Conservation (phyloP, 2,797 vertebrate species). For the Manis javanica region DNA sequence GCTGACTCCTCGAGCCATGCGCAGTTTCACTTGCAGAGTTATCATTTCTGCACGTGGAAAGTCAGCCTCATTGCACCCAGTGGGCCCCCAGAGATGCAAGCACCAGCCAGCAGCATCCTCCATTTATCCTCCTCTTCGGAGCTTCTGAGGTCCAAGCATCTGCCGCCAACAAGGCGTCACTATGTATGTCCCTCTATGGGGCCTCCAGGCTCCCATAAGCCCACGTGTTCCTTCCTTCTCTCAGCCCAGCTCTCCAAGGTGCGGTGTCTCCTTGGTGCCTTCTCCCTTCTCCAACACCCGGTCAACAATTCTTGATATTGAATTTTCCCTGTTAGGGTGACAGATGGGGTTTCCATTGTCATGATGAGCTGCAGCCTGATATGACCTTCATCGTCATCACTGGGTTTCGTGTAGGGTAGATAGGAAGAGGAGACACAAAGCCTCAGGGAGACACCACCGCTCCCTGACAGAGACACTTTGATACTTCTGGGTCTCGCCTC, state of each 20-base stretch:
- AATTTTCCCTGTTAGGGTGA: not conserved
- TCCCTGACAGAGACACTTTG: not conserved
- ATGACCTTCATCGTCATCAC: rapidly evolving
- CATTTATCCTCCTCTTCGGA: too few relatives aligned
- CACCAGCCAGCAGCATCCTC: not conserved
- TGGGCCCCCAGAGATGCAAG: rapidly evolving
- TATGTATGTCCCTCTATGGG: rapidly evolving
- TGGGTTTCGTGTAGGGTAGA: not conserved
- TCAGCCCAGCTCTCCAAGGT: not conserved
- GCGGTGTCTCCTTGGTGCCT: not conserved
- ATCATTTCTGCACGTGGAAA: not conserved
- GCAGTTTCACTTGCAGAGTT: not conserved
- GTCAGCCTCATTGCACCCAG: not conserved
- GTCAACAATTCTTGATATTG: too few relatives aligned
- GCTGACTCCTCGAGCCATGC: not conserved
- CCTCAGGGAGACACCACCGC: too few relatives aligned
- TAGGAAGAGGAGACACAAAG: not conserved
- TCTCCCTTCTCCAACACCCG: too few relatives aligned
- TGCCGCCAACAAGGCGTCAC: not conserved
- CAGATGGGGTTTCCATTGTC: not conserved
- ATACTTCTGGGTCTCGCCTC: not conserved
- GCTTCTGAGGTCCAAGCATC: not conserved
- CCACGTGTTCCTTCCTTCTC: not conserved
- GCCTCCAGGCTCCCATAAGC: not conserved
- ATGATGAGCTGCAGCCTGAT: not conserved